Evolutionary conservation across 2,888 invertebrate genomes (phyloP).

Genomic region (Drosophila acutilabella): DNA sequence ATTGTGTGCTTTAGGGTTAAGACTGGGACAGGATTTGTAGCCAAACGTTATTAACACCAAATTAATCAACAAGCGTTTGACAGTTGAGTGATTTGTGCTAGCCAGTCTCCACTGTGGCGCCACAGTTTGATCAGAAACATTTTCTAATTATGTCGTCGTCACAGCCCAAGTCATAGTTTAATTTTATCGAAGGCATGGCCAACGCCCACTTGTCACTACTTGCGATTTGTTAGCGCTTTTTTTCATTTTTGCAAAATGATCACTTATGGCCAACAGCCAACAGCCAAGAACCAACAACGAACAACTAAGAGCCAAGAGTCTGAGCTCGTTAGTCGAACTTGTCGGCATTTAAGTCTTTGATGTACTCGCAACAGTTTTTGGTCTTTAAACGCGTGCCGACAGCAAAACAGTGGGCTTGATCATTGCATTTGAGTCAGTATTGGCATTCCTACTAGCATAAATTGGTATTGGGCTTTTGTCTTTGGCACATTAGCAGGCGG

Average conservation of each 20-base stretch:
- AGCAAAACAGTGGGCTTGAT: slow-evolving; percentile 41
- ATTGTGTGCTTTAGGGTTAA: no score
- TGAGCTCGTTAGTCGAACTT: slow-evolving; percentile 53
- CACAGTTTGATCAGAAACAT: slow-evolving; percentile 51
- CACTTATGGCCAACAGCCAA: slow-evolving; percentile 46
- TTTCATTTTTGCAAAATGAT: not conserved
- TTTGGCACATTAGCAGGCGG: slow-evolving; percentile 52
- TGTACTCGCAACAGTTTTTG: slow-evolving; percentile 43
- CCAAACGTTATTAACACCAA: slow-evolving; percentile 75
- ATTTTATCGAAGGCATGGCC: slow-evolving; percentile 29
- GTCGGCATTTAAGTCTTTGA: slow-evolving; percentile 66
- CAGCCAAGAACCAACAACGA: slow-evolving; percentile 16
- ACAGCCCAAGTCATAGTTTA: slow-evolving; percentile 14
- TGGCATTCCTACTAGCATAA: slow-evolving; percentile 16
- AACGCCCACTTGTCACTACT: slow-evolving; percentile 67
- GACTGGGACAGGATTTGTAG: slow-evolving; percentile 43
- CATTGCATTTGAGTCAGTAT: slow-evolving; percentile 10
- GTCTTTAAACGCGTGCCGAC: slow-evolving; percentile 74
- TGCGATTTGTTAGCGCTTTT: slow-evolving; percentile 56
- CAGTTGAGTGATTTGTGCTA: slow-evolving; percentile 76
- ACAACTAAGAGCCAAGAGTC: slow-evolving; percentile 37
- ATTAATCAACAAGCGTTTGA: slow-evolving; percentile 78
- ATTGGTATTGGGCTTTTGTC: slow-evolving; percentile 39
- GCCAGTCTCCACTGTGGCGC: slow-evolving; percentile 60
- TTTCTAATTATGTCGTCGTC: slow-evolving; percentile 65